phyloP scores from a whole-genome alignment of 2,888 invertebrate genomes.

The Cynaeus angustus region DNA sequence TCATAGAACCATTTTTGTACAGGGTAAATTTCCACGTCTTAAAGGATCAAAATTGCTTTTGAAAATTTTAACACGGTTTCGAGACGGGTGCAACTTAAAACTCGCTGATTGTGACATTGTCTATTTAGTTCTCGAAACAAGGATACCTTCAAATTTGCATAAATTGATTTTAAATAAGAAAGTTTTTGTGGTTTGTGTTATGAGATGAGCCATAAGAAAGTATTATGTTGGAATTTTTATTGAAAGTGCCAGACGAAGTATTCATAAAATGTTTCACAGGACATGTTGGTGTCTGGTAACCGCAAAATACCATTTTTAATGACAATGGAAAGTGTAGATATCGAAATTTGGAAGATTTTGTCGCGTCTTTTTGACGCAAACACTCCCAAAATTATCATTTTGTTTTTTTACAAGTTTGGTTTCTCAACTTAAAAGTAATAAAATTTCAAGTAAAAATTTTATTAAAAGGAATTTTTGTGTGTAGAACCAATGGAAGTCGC shows the following conservation, averaged over 20 bases:
- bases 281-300: slow-evolving; percentile 6
- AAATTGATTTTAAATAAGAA: slow-evolving; percentile 1
- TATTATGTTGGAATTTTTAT: slow-evolving; percentile 7
- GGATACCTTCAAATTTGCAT: neutral
- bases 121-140: too few species aligned
- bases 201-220: neutral
- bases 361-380: too few species aligned
- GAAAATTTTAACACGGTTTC: neutral
- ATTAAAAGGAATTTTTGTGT: too few species aligned
- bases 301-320: neutral
- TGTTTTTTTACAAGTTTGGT: too few species aligned
- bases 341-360: too few species aligned
- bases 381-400: too few species aligned
- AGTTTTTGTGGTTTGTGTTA: slow-evolving; percentile 3
- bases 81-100: neutral
- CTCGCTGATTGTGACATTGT: neutral
- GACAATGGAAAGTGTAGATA: too few species aligned
- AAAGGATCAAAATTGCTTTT: neutral
- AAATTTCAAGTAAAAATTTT: too few species aligned
- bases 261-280: slow-evolving; percentile 4
- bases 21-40: too few species aligned
- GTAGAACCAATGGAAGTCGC: too few species aligned
- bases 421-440: too few species aligned
- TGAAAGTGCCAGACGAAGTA: slow-evolving; percentile 4
- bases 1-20: slow-evolving; percentile 5